Conservation (phyloP, 1,140 invertebrate species). For the Aphis craccivora region DNA sequence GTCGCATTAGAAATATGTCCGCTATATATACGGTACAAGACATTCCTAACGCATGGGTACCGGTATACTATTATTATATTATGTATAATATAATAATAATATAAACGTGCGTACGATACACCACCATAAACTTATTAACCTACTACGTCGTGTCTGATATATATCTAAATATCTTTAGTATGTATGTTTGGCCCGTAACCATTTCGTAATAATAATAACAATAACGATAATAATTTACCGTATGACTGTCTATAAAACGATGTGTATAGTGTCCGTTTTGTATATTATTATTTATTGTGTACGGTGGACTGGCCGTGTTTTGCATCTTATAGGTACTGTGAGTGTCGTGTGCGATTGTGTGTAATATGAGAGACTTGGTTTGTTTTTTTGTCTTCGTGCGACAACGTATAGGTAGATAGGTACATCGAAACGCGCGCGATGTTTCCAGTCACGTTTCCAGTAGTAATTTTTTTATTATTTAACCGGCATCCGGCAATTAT, state of each 20-base stretch:
- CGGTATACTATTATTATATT: not conserved
- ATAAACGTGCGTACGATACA: slow-evolving; percentile 1
- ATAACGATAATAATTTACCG: not conserved
- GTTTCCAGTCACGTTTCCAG: not conserved
- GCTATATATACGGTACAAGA: not conserved
- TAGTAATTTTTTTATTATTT: not conserved
- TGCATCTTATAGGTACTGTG: not conserved
- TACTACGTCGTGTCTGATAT: not conserved
- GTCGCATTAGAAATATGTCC: not conserved
- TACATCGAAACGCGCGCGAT: not conserved
- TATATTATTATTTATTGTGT: not conserved
- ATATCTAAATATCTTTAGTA: not conserved
- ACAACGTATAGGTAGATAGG: not conserved
- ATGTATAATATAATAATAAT: not conserved
- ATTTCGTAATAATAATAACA: slow-evolving; percentile 2
- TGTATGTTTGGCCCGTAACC: not conserved
- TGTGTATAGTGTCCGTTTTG: not conserved
- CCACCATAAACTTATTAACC: not conserved
- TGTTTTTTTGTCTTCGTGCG: not conserved
- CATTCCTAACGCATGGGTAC: not conserved
- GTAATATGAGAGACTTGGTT: slow-evolving; percentile 63
- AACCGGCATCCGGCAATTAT: not conserved
- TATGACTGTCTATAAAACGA: not conserved
- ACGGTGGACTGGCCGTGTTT: not conserved
- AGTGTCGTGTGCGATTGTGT: not conserved